These are phyloP conservation scores for Brachyptera risi DNA, from an alignment of 2,888 invertebrate species.

Conservation along the genomic window DNA sequence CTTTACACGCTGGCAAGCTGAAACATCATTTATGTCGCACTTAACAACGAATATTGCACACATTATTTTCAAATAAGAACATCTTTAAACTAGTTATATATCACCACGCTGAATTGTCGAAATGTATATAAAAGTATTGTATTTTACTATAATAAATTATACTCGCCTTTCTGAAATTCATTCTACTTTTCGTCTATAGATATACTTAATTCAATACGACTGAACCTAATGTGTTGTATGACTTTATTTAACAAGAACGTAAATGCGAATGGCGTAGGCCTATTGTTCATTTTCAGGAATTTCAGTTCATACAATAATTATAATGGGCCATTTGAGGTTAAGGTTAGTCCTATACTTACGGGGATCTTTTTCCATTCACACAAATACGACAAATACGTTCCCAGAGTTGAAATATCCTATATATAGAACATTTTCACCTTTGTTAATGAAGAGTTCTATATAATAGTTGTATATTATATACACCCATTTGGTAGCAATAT, in stretches of 20 bases:
- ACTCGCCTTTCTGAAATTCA: background rate
- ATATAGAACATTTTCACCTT: background rate
- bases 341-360: background rate
- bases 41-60: too few relatives aligned
- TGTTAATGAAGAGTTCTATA: background rate
- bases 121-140: background rate
- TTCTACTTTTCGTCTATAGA: background rate
- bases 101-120: too few relatives aligned
- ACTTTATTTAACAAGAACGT: constrained; percentile 11
- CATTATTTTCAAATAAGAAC: too few relatives aligned
- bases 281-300: constrained; percentile 13
- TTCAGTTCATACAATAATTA: background rate
- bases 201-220: background rate
- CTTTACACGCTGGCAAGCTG: too few relatives aligned
- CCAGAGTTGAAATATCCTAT: constrained; percentile 4
- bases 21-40: too few relatives aligned
- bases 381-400: background rate
- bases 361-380: background rate
- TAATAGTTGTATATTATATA: too few relatives aligned
- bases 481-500: constrained; percentile 12
- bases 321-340: constrained; percentile 20
- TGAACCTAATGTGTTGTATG: background rate
- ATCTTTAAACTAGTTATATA: too few relatives aligned
- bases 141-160: constrained; percentile 9
- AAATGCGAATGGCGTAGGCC: too few relatives aligned